A percentile compares a stretch with the other conserved stretches of the same genome.
These are phyloP conservation scores for Benitochromis conjunctus DNA, from an alignment of 2,113 vertebrate species.

Conservation along the genomic window DNA sequence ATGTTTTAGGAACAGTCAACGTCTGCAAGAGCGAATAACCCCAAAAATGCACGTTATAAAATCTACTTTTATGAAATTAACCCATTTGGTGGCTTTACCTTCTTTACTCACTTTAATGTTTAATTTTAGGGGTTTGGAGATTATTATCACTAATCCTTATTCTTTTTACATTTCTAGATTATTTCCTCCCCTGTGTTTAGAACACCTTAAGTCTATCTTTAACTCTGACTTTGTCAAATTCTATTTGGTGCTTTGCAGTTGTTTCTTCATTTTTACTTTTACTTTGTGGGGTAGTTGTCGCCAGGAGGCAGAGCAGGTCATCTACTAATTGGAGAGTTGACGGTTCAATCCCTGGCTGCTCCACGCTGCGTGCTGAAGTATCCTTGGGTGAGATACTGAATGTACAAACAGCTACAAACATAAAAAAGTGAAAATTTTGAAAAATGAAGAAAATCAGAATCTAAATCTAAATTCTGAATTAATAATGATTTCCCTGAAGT, in stretches of 20 bases:
- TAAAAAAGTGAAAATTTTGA: neutral
- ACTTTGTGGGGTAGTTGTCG: neutral
- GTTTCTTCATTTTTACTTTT: neutral
- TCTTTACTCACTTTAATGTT: neutral
- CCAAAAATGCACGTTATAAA: neutral
- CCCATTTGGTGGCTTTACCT: neutral
- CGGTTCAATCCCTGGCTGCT: neutral
- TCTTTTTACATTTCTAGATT: fast-evolving
- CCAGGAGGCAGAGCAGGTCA: neutral
- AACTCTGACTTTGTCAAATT: fast-evolving
- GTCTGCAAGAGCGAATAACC: neutral
- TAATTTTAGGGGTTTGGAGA: fast-evolving
- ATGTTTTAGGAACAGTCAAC: neutral
- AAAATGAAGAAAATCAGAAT: neutral
- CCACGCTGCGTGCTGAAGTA: neutral
- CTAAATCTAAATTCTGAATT: fast-evolving
- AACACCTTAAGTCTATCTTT: neutral
- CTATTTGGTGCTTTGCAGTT: neutral
- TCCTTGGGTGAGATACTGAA: neutral
- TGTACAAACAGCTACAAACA: neutral
- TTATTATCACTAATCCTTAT: neutral
- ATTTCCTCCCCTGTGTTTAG: neutral
- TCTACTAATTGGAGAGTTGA: neutral
- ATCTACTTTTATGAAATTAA: fast-evolving
- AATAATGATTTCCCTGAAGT: neutral